A percentile compares a stretch with the other conserved stretches of the same genome.
Conservation (phyloP, 2,113 vertebrate genomes). For the Bucco capensis region DNA sequence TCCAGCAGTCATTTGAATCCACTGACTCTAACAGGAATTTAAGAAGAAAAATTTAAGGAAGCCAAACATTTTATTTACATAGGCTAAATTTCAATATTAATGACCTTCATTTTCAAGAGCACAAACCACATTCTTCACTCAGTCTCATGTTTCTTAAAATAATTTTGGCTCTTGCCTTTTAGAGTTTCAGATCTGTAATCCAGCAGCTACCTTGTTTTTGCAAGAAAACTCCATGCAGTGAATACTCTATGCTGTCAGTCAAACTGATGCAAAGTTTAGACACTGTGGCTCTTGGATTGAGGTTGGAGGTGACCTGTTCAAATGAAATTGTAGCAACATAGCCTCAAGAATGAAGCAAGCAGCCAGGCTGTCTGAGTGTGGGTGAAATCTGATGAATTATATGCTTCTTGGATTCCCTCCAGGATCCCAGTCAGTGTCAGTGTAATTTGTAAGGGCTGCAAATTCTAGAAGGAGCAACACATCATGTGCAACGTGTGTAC, state of each 20-base stretch:
- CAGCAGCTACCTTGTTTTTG: neutral
- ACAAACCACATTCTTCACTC: neutral
- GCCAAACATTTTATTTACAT: neutral
- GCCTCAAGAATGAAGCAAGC: conserved; percentile 42
- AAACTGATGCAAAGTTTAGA: neutral
- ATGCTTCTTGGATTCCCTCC: conserved; percentile 25
- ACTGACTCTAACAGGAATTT: neutral
- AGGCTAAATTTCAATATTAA: conserved; percentile 16
- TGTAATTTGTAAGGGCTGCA: neutral
- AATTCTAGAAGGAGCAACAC: conserved; percentile 12
- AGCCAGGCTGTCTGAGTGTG: conserved; percentile 33
- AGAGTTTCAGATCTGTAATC: neutral
- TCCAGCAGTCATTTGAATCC: neutral
- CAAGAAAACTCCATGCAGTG: neutral
- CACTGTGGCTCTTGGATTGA: neutral
- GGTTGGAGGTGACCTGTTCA: conserved; percentile 34
- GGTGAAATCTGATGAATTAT: conserved; percentile 64
- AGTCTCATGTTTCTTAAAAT: neutral
- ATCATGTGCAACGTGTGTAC: neutral
- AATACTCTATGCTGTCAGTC: neutral
- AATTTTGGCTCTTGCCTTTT: neutral
- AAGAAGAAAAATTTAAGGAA: conserved; percentile 2
- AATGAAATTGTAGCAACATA: conserved; percentile 18
- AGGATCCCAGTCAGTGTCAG: conserved; percentile 12
- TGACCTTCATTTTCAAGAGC: conserved; percentile 12